These are phyloP conservation scores for Todiramphus saurophagus DNA, from an alignment of 2,113 vertebrate genomes.

Conservation along the genomic window DNA sequence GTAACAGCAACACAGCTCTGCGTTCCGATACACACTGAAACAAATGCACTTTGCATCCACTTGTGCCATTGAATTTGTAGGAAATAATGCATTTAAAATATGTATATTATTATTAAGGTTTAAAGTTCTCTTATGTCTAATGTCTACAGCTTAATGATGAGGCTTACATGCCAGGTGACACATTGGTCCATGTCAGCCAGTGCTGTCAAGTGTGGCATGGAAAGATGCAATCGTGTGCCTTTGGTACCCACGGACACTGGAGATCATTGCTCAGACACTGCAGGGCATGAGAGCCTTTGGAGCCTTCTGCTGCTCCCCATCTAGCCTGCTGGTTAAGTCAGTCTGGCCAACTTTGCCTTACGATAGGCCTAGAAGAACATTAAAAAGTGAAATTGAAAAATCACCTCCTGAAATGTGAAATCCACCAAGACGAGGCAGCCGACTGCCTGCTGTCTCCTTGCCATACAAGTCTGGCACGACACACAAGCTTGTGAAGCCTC, in stretches of 20 bases:
- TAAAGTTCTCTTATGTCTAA: neutral
- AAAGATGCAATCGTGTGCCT: neutral
- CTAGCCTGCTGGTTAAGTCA: neutral
- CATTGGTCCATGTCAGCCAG: neutral
- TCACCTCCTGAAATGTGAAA: neutral
- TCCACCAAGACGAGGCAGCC: neutral
- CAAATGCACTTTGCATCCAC: neutral
- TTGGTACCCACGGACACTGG: neutral
- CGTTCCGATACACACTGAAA: neutral
- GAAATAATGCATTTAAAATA: neutral
- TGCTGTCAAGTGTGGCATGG: neutral
- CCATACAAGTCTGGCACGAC: rapidly evolving
- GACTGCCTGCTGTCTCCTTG: neutral
- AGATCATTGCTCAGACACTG: neutral
- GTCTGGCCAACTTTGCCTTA: neutral
- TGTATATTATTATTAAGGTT: neutral
- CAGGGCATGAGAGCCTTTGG: neutral
- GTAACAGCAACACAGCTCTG: neutral
- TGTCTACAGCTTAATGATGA: neutral
- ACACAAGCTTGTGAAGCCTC: neutral
- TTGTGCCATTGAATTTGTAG: neutral
- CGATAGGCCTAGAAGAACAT: neutral
- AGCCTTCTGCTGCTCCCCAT: neutral
- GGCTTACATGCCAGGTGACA: neutral
- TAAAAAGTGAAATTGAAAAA: neutral